Evolutionary conservation across 2,113 vertebrate genomes (phyloP), one percentile per base, ranked within the genome.

Genomic region (Oplegnathus fasciatus): DNA sequence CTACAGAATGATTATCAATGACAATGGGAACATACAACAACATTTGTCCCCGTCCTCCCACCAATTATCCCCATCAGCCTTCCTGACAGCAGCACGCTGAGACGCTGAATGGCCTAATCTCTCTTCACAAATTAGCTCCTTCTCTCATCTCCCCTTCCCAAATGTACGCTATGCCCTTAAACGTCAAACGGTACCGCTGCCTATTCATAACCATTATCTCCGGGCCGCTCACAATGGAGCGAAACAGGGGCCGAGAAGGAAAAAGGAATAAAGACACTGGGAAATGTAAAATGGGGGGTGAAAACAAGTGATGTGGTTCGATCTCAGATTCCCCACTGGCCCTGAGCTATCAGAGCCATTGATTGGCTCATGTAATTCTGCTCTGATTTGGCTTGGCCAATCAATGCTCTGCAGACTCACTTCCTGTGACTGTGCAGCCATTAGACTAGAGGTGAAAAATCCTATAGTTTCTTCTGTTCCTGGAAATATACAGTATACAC

Each of bases 311-410:
- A 57, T 85, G 88, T 5, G 81, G 67, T 88, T 95, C 91, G 80
- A 93, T 92, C 83, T 85, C 84, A 89, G 83, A 88, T 82, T 82
- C 84, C 82, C 87, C n/a, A 32, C 87, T 85, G 84, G 84, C 91
- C 90, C 90, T 85, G 83, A 92, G 88, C 93, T 86, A 93, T 93
- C 89, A 87, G 65, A 80, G 88, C 30, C 91, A 94, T 94, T 92
- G 94, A 95, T 82, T 93, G 92, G 92, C 82, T 93, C 92, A 86
- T 94, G 93, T 91, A 93, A 94, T 94, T 92, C 92, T 90, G 91
- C 91, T 92, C 91, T 89, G 93, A 87, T 92, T 95, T 78, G 78
- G 86, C 90, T 92, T 46, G 69, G 80, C 91, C 91, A 92, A 93
- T 95, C 94, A 95, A 94, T 94, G 91, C 0, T 40, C 87, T 89